Base-by-base conservation (phyloP, 64 coral and sea anemone genomes). In the Hydrozoanthus tunicans region DNA sequence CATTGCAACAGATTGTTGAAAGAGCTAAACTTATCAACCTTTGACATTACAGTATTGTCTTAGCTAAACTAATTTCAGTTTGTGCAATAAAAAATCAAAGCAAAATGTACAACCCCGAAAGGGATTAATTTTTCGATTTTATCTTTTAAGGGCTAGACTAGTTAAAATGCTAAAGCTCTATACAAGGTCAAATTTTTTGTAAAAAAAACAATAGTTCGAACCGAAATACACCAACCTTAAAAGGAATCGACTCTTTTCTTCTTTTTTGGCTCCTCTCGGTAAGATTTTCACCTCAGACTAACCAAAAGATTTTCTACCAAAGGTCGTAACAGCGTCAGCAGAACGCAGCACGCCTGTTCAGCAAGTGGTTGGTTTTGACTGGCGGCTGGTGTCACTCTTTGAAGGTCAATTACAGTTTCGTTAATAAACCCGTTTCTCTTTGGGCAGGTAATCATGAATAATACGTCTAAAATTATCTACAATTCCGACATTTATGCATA, bases 391-490 rank as follows among this genome's bases (percentile, higher is more conserved):
- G 32, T 43, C 32, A 43, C 32, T 43, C 32, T 43, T 20, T 43
- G 32, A 43, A 43, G 32, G 32, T 43, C 32, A 59, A 60, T 56
- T 80, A 27, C 78, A 61, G 6, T 61, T 60, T 80, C 78, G 59
- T 59, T 80, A 80, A 25, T n/a, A 80, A 80, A 60, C 8, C 5
- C 6, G 12, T 74, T 8, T 74, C 56, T 80, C 78, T 60, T 80
- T 26, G 6, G 55, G 58, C 14, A 80, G 55, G 6, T 4, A 32
- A 74, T 74, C 24, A 74, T 74, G 71, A 74, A 74, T 74, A 74
- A 32, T 74, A 6, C 71, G 6, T 27, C 26, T 74, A 32, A 74
- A 74, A 74, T 74, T 11, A 6, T 43, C 68, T 74, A 11, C 13
- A 51, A 11, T 74, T 74, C 71, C 71, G 71, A 74, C 7, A 51